Base-by-base conservation (phyloP, 2,113 vertebrate species). In the Nothobranchius kuhntae region DNA sequence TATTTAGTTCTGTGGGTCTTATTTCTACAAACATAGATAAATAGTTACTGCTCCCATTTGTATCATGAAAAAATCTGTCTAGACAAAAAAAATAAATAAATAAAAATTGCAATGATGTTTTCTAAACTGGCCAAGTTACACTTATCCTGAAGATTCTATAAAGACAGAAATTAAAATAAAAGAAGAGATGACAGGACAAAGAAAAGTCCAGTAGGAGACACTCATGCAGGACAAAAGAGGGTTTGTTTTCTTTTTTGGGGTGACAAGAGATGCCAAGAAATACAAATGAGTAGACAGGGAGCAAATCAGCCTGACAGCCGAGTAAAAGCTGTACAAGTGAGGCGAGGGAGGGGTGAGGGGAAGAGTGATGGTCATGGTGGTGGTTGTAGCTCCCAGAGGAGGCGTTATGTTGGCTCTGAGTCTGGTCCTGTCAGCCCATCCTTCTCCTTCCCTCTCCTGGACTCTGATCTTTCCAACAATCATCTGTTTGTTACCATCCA, bases 361-460 rank as follows among this genome's bases (percentile, higher is more conserved):
- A 55, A 67, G 79, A 80, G 68, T 56, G 75, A 78, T 73, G 84
- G 73, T 80, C 58, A 4, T 1, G 44, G 73, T n/a, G 24, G 73
- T 9, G 57, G 65, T 67, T 61, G 79, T 57, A 68, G 75, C 59
- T 84, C 88, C 84, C 88, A 68, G 67, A 59, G 80, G 86, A 78
- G 72, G 80, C 15, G 62, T 80, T 71, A 68, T 68, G 80, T 80
- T 84, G 30, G 42, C 68, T 60, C 35, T 6, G 61, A 85, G 82
- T 85, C 75, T 78, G 75, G 55, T 53, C 50, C 62, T 83, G 75
- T 86, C 83, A 86, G 76, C 24, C 69, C 78, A 75, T 83, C 63
- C 64, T 73, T 78, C 78, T 71, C 59, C 17, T 21, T 46, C 67
- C 38, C 13, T 38, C 44, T 61, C 46, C 26, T 47, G 47, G 48